Conservation (phyloP, 2,888 invertebrate genomes). For the Cataglyphis rosenhaueri region DNA sequence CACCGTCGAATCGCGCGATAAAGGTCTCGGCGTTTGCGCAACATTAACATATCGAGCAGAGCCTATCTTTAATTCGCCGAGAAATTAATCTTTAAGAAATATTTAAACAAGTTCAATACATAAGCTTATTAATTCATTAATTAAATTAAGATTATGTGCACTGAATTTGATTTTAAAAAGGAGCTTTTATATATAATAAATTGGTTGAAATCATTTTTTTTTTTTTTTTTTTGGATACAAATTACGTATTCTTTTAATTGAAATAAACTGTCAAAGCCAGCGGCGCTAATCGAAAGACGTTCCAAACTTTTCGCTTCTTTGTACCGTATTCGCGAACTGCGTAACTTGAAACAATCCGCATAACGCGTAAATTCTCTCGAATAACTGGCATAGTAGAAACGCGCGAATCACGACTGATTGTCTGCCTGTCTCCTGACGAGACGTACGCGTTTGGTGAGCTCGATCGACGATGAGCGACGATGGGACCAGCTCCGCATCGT, state of each 20-base stretch:
- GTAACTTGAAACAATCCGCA: slow-evolving; percentile 30
- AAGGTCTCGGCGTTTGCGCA: slow-evolving; percentile 46
- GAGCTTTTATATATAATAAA: background rate
- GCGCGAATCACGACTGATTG: slow-evolving; percentile 60
- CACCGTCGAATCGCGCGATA: slow-evolving; percentile 22
- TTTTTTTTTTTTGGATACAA: background rate
- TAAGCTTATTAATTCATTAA: background rate
- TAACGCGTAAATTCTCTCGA: background rate
- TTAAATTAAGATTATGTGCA: background rate
- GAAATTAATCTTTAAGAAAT: background rate
- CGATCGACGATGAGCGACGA: slow-evolving; percentile 62
- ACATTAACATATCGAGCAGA: slow-evolving; percentile 61
- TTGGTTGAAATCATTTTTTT: background rate
- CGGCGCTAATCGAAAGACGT: background rate
- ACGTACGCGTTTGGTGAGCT: slow-evolving; percentile 31
- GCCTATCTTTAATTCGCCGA: background rate
- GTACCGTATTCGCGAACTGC: background rate
- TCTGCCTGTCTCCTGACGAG: slow-evolving; percentile 55
- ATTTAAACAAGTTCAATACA: background rate
- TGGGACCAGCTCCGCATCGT: slow-evolving; percentile 36
- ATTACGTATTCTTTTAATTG: background rate
- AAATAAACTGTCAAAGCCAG: background rate
- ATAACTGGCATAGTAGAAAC: slow-evolving; percentile 24
- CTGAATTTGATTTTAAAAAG: background rate
- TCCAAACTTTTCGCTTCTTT: slow-evolving; percentile 13